A percentile compares a stretch with the other conserved stretches of the same genome.
phyloP scores from a whole-genome alignment of 2,113 vertebrate species.

The Monopterus albus region DNA sequence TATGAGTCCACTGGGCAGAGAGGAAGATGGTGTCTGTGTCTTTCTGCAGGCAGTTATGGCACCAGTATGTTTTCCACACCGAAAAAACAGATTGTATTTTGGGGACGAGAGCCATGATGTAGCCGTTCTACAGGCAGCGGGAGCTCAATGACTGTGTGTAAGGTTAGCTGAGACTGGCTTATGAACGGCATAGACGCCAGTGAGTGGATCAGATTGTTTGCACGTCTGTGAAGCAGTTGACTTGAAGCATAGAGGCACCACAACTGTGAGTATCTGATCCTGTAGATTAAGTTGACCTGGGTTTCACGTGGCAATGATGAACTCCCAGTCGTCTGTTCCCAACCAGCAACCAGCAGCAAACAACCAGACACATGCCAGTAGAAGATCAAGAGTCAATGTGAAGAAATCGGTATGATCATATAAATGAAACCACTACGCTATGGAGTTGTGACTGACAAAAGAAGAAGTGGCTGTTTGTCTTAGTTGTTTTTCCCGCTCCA shows the following conservation, averaged over 20 bases:
- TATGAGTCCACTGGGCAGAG: neutral
- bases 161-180: neutral
- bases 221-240: conserved; percentile 16
- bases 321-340: conserved; percentile 21
- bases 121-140: neutral
- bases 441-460: neutral
- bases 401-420: conserved; percentile 72
- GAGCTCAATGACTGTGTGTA: neutral
- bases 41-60: neutral
- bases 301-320: conserved; percentile 49
- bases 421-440: neutral
- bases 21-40: conserved; percentile 19
- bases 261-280: conserved; percentile 12
- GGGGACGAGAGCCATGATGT: neutral
- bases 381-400: conserved; percentile 71
- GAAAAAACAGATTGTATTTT: conserved; percentile 1
- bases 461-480: conserved; percentile 7
- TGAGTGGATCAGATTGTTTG: conserved; percentile 6
- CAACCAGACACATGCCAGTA: conserved; percentile 26
- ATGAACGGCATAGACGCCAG: conserved; percentile 23
- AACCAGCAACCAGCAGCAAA: conserved; percentile 14
- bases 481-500: conserved; percentile 28
- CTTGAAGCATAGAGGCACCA: conserved; percentile 3
- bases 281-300: neutral
- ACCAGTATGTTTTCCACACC: no score